Conservation (phyloP, 2,797 vertebrate genomes). For the Lophius americanus region DNA sequence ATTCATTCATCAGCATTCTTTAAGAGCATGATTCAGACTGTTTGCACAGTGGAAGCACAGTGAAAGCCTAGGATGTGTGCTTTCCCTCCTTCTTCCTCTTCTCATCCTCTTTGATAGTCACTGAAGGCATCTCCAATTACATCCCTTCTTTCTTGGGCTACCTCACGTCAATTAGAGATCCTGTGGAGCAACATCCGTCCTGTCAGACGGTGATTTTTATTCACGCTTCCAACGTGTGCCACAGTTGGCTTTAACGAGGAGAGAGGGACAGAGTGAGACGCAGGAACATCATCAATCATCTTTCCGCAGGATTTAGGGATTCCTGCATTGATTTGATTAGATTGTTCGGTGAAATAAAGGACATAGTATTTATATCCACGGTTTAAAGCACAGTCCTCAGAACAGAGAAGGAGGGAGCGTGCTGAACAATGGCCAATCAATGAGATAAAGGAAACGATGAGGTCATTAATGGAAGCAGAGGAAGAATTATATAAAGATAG, state of each 20-base stretch:
- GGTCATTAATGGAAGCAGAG: conserved; percentile 2
- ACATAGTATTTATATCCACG: background rate
- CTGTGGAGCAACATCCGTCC: conserved; percentile 3
- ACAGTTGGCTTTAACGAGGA: conserved; percentile 22
- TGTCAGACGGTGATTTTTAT: conserved; percentile 30
- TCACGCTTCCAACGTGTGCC: conserved; percentile 20
- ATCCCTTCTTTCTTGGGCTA: conserved; percentile 6
- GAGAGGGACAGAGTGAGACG: background rate
- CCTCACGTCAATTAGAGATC: conserved; percentile 46
- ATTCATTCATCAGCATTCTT: conserved; percentile 9
- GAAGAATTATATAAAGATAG: conserved; percentile 29
- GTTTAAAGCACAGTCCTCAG: conserved; percentile 18
- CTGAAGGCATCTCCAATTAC: conserved; percentile 55
- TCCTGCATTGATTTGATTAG: conserved; percentile 11
- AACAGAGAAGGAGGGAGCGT: background rate
- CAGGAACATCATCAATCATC: conserved; percentile 9
- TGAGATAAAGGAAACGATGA: conserved; percentile 24
- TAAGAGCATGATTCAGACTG: conserved; percentile 1
- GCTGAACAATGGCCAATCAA: conserved; percentile 45
- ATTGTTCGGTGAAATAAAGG: conserved; percentile 1
- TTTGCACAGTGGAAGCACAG: conserved; percentile 21
- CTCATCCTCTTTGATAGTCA: conserved; percentile 40
- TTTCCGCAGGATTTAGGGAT: background rate
- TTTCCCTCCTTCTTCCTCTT: conserved; percentile 7
- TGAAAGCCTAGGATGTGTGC: background rate